These are phyloP conservation scores for Melanotaenia boesemani DNA, from an alignment of 2,797 vertebrate genomes.

Conservation along the genomic window DNA sequence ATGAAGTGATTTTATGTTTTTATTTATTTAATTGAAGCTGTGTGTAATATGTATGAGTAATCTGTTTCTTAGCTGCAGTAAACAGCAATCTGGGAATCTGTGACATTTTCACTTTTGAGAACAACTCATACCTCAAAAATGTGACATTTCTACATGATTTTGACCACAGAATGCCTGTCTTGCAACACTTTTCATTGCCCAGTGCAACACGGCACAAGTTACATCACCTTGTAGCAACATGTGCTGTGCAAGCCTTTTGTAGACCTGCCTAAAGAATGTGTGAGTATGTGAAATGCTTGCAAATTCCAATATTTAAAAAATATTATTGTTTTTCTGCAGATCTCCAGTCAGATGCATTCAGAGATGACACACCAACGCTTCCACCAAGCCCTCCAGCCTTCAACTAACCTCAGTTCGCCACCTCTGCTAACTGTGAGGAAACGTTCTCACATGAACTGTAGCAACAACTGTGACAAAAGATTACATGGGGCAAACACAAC, in stretches of 20 bases:
- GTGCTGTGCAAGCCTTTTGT: neutral
- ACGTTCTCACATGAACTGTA: slow-evolving; percentile 5
- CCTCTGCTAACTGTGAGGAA: slow-evolving; percentile 20
- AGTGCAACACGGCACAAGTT: neutral
- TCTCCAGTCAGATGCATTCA: slow-evolving; percentile 80
- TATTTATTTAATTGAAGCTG: no score
- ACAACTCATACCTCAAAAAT: no score
- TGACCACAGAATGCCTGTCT: neutral
- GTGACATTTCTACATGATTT: neutral
- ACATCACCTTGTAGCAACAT: neutral
- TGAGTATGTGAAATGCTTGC: neutral
- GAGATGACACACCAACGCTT: slow-evolving; percentile 82
- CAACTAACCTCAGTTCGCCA: slow-evolving; percentile 61
- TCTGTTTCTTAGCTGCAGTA: no score
- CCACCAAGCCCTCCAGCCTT: slow-evolving; percentile 76
- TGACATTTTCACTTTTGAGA: no score
- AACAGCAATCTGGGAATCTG: no score
- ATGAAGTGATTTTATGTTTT: no score
- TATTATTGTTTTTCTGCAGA: slow-evolving; percentile 61
- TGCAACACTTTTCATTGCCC: neutral
- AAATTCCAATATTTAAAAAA: neutral
- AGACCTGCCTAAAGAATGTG: no score
- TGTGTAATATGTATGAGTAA: no score
- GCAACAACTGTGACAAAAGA: slow-evolving; percentile 10
- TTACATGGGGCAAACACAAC: neutral